phyloP scores from a whole-genome alignment of 2,113 vertebrate species.

The Eleginops maclovinus region DNA sequence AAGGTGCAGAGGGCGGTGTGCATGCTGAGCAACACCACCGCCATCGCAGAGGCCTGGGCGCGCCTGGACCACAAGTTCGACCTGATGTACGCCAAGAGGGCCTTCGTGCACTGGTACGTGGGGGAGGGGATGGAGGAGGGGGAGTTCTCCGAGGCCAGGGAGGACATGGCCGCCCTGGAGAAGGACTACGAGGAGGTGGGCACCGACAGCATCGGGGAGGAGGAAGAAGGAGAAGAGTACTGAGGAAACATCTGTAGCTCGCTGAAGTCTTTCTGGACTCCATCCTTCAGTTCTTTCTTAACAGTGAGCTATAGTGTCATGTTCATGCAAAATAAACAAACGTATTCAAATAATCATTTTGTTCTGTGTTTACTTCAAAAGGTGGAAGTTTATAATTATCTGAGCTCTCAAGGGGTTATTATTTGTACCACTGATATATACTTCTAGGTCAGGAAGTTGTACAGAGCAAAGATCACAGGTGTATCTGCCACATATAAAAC shows the following conservation, averaged over 20 bases:
- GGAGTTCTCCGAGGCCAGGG: constrained; percentile 91
- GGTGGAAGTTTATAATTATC: no score
- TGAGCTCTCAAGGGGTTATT: no score
- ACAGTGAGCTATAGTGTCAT: no score
- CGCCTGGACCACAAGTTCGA: constrained; percentile 91
- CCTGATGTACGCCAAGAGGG: constrained; percentile 90
- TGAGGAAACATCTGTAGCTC: not conserved
- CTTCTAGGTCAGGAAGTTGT: no score
- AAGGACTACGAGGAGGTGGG: constrained; percentile 91
- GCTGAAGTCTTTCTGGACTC: not conserved
- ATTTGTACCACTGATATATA: no score
- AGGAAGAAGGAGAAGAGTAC: constrained; percentile 63
- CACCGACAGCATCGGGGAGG: constrained; percentile 74
- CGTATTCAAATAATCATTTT: no score
- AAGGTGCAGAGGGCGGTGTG: constrained; percentile 89
- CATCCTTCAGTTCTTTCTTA: not conserved
- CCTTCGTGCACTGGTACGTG: constrained; percentile 92
- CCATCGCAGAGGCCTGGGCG: constrained; percentile 90
- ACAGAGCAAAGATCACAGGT: no score
- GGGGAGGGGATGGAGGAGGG: constrained; percentile 92
- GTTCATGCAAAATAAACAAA: no score
- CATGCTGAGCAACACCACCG: constrained; percentile 90
- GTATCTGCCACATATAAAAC: no score
- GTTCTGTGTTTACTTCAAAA: no score
- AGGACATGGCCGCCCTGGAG: constrained; percentile 89